Conservation (phyloP, 1,140 invertebrate genomes). For the Sitophilus oryzae region DNA sequence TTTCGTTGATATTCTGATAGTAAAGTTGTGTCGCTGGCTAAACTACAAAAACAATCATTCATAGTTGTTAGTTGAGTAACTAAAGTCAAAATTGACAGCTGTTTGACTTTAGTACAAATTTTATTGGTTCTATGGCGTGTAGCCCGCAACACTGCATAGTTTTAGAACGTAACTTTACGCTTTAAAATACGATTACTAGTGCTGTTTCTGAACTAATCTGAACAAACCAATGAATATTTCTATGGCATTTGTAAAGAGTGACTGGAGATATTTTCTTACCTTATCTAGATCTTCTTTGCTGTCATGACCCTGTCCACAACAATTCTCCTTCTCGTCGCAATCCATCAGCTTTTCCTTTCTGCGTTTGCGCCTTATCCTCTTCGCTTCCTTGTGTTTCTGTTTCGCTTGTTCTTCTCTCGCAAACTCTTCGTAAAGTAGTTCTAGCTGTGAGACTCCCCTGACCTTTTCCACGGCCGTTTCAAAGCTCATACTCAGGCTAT, state of each 20-base stretch:
- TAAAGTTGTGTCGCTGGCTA: no score
- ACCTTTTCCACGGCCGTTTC: slow-evolving; percentile 84
- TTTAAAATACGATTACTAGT: no score
- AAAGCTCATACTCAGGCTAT: slow-evolving; percentile 81
- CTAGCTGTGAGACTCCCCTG: slow-evolving; percentile 79
- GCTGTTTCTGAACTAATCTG: no score
- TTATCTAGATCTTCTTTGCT: slow-evolving; percentile 31
- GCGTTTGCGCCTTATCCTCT: slow-evolving; percentile 77
- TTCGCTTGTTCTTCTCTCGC: slow-evolving; percentile 76
- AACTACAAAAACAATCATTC: no score
- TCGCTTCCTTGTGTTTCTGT: slow-evolving; percentile 77
- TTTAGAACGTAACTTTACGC: no score
- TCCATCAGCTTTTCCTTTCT: slow-evolving; percentile 54
- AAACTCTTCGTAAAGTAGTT: slow-evolving; percentile 74
- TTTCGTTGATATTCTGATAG: no score
- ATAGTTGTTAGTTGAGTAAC: no score
- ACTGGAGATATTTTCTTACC: no score
- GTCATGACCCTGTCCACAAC: slow-evolving; percentile 32
- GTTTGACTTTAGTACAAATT: no score
- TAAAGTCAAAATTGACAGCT: no score
- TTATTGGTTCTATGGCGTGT: no score
- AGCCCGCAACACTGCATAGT: no score
- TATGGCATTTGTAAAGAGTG: background rate
- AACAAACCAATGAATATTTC: background rate
- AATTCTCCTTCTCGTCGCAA: slow-evolving; percentile 34